Evolutionary conservation across 2,888 invertebrate species (phyloP), one percentile per base, ranked within the genome.

Genomic region (Leucoma salicis): DNA sequence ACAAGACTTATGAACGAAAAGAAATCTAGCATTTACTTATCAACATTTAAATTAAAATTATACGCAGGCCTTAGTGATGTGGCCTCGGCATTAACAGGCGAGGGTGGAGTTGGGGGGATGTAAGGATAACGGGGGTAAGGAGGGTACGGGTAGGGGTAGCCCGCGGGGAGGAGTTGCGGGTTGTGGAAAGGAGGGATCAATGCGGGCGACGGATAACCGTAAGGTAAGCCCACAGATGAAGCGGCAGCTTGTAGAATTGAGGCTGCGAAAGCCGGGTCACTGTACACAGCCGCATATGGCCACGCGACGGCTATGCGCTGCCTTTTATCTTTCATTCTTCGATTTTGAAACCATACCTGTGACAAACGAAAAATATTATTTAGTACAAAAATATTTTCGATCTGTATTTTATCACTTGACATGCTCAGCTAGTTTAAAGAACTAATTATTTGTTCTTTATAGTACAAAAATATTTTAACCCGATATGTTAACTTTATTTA

Each of bases 311-410:
- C 96, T 78, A 98, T 95, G 11, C 97, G 91, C 74, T 99, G 99
- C 0, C 99, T 92, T 70, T 99, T 99, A 89, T 99, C 99, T 75
- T 99, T 98, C 97, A 98, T 98, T 38, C 98, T 91, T 24, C 98
- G 92, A 78, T 98, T 98, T 91, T 98, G 98, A 79, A 99, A 99
- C 99, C 99, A 99, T 13, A 97, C 97, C 96, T 97, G 91, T 82
- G 27, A 57, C 63, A 63, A 76, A 81, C 56, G 35, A 50, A 31
- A 48, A 7, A n/a, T 10, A n/a, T 61, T 43, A 53, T 15, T 43
- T 6, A 32, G 12, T 7, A 18, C 5, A 27, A 11, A n/a, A n/a
- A n/a, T n/a, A n/a, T n/a, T n/a, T n/a, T n/a, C n/a, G n/a, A n/a
- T n/a, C n/a, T n/a, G n/a, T n/a, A n/a, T n/a, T n/a, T n/a, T n/a